These are phyloP conservation scores for Lysandra bellargus DNA, from an alignment of 2,888 invertebrate species.

Conservation along the genomic window DNA sequence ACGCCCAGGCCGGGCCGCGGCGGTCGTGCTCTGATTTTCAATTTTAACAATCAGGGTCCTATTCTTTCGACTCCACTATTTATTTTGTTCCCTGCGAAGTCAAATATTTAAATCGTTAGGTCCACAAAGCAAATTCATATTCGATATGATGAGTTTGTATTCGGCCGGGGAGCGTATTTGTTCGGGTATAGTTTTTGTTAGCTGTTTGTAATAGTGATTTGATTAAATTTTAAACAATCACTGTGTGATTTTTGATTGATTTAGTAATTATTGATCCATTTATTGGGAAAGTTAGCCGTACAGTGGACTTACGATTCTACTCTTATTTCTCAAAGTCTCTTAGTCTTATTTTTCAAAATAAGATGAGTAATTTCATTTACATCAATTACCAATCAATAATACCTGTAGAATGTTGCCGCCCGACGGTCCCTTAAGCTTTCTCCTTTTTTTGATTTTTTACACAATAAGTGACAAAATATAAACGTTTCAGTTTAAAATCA, in stretches of 20 bases:
- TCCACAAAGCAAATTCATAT: neutral
- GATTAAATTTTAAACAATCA: neutral
- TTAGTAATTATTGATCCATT: too few species aligned
- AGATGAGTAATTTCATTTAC: too few species aligned
- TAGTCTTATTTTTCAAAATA: too few species aligned
- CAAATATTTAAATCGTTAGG: conserved; percentile 26
- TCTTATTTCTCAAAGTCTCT: too few species aligned
- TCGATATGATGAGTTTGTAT: conserved; percentile 20
- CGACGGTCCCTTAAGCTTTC: too few species aligned
- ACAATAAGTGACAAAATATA: too few species aligned
- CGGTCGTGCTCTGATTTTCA: conserved; percentile 32
- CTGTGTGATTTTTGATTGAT: neutral
- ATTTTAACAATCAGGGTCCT: conserved; percentile 34
- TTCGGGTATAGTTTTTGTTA: neutral
- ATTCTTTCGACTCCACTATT: conserved; percentile 25
- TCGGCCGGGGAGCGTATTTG: neutral
- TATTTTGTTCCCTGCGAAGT: conserved; percentile 14
- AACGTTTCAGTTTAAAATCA: neutral
- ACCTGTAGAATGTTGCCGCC: too few species aligned
- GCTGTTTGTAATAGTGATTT: neutral
- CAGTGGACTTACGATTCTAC: neutral
- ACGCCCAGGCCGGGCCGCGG: conserved; percentile 25
- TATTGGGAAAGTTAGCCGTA: neutral
- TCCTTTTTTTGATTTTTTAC: too few species aligned
- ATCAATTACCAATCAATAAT: too few species aligned